These are phyloP conservation scores for Planococcus citri DNA, from an alignment of 1,140 invertebrate genomes.

Conservation along the genomic window DNA sequence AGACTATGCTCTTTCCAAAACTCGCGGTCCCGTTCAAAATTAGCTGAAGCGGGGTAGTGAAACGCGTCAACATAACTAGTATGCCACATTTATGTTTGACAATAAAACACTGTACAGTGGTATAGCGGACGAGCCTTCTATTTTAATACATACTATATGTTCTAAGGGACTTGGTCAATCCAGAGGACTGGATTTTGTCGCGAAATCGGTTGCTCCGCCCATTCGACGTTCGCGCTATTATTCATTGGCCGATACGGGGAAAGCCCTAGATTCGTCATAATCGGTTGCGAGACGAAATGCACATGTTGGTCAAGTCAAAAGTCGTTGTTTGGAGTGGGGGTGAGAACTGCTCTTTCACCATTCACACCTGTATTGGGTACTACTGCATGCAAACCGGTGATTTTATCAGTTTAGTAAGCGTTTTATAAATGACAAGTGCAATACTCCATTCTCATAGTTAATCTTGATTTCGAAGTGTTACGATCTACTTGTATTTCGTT, in stretches of 20 bases:
- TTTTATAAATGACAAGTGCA: neutral
- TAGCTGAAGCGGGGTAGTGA: too few relatives aligned
- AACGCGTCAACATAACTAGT: too few relatives aligned
- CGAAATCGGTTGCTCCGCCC: constrained; percentile 5
- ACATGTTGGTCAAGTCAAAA: constrained; percentile 15
- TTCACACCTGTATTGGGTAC: constrained; percentile 4
- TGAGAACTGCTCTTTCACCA: neutral
- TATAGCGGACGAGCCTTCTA: too few relatives aligned
- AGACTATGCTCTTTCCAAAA: too few relatives aligned
- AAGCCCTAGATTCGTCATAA: constrained; percentile 15
- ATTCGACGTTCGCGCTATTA: neutral
- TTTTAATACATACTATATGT: too few relatives aligned
- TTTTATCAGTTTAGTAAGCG: neutral
- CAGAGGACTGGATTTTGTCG: neutral
- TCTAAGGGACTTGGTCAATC: neutral
- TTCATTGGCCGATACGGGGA: constrained; percentile 9
- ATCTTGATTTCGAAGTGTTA: neutral
- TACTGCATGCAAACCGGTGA: neutral
- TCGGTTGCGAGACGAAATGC: constrained; percentile 10
- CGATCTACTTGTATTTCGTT: neutral
- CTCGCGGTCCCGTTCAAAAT: too few relatives aligned
- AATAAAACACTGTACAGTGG: too few relatives aligned
- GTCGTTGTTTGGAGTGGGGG: constrained; percentile 5
- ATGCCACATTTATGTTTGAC: too few relatives aligned
- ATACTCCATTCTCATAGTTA: neutral